Percentiles rank a stretch among this genome's conserved stretches.
phyloP scores from a whole-genome alignment of 2,888 invertebrate species.

The Drosophila maculinotata region DNA sequence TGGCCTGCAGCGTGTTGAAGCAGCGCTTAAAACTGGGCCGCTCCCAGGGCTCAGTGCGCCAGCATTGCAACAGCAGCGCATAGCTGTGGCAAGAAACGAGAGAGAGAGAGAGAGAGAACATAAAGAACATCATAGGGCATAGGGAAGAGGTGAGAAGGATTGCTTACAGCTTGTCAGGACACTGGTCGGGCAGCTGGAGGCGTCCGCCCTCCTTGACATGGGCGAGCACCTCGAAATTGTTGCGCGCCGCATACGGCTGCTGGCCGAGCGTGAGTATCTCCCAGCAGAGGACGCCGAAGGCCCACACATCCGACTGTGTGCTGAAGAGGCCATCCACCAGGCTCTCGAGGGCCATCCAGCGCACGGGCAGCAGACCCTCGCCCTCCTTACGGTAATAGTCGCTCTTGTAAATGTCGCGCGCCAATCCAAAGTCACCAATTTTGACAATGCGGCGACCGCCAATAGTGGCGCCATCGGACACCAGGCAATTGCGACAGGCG shows the following conservation, averaged over 20 bases:
- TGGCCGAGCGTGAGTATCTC: constrained; percentile 98
- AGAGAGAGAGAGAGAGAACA: background rate
- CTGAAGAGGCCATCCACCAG: constrained; percentile 98
- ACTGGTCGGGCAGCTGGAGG: constrained; percentile 92
- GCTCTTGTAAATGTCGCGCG: constrained; percentile 98
- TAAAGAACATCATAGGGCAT: too few relatives aligned
- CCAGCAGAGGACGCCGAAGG: constrained; percentile 97
- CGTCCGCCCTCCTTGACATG: constrained; percentile 95
- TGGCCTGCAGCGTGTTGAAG: constrained; percentile 86
- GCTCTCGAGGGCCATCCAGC: constrained; percentile 99
- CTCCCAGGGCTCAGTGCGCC: constrained; percentile 92
- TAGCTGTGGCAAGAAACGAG: constrained; percentile 87
- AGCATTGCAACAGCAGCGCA: constrained; percentile 94
- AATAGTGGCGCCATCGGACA: constrained; percentile 87
- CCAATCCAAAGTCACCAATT: constrained; percentile 98
- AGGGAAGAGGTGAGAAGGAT: too few relatives aligned
- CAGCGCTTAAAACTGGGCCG: constrained; percentile 95
- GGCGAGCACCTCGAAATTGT: constrained; percentile 95
- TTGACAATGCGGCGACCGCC: constrained; percentile 86
- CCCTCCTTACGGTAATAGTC: constrained; percentile 99
- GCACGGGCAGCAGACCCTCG: constrained; percentile 94
- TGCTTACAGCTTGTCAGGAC: constrained; percentile 92
- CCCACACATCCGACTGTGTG: constrained; percentile 98
- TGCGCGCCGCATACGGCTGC: constrained; percentile 97
- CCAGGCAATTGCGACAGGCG: constrained; percentile 97